Base-by-base conservation (phyloP, 2,113 vertebrate genomes). In the Hiodon tergisus region DNA sequence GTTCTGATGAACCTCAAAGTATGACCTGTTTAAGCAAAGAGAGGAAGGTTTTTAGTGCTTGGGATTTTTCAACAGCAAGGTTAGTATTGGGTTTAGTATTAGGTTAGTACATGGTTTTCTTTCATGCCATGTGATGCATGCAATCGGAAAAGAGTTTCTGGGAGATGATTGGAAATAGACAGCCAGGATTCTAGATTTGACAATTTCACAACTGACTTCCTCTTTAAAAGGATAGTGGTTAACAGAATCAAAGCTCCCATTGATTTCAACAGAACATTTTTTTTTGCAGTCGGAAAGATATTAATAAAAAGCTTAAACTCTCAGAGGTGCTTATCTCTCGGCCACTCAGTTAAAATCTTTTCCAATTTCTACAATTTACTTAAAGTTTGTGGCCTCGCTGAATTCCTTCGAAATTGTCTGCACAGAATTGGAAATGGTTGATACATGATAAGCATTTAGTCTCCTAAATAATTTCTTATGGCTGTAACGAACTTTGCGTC, bases 171-270 rank as follows among this genome's bases (percentile, higher is more conserved):
- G 81, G 82, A 87, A 85, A 89, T 86, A 85, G 86, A 87, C 83
- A 81, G 83, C 76, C 73, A 79, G 81, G 82, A 79, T 82, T 85
- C 77, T 78, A 79, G 74, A 84, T 90, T 93, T 94, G 85, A 91
- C 88, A 92, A 87, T 91, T 94, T 94, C 89, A 91, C 88, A 91
- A 89, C 87, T 87, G 89, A 81, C 82, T 91, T 91, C 87, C 84
- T 84, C 83, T 83, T 87, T 83, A 86, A 92, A 92, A 92, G 91
- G 81, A 89, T 85, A 88, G 79, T 81, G 87, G 86, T 76, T 81
- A 85, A 89, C 81, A 76, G 84, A 77, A 67, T 86, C 87, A 87
- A 90, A 91, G 91, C 84, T 85, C 84, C 85, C 88, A 93, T 92
- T 90, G 87, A 86, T 87, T 93, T 89, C 85, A 57, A 74, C 83